Conservation (phyloP, 2,888 invertebrate genomes). For the Eurytoma adleriae region DNA sequence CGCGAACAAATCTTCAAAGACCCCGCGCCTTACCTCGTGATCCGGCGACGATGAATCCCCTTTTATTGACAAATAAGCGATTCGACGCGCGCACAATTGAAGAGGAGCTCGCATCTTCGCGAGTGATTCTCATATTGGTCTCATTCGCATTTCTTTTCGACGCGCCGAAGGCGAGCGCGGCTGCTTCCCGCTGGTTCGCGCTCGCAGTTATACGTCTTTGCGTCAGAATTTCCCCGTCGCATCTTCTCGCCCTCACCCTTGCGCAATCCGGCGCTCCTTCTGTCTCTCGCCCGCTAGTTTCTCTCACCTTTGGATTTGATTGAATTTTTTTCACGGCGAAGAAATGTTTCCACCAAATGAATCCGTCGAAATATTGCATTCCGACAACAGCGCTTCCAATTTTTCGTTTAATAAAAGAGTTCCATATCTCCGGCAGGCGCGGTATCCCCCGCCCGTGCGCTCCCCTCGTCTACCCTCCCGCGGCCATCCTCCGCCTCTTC, state of each 20-base stretch:
- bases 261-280: constrained; percentile 7
- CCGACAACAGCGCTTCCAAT: constrained; percentile 73
- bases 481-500: background rate
- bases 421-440: constrained; percentile 48
- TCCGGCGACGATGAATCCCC: too few relatives aligned
- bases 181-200: background rate
- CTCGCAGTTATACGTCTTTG: too few relatives aligned
- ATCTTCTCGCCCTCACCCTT: background rate
- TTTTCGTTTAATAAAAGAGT: constrained; percentile 75
- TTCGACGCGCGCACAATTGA: too few relatives aligned
- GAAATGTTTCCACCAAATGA: constrained; percentile 76
- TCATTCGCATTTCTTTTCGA: background rate
- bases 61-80: too few relatives aligned
- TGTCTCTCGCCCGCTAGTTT: background rate
- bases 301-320: constrained; percentile 70
- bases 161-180: background rate
- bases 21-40: too few relatives aligned
- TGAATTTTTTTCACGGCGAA: constrained; percentile 74
- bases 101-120: background rate
- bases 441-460: constrained; percentile 2
- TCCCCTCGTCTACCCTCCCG: background rate
- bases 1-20: too few relatives aligned
- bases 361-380: constrained; percentile 76
- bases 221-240: constrained; percentile 1
- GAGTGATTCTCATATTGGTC: background rate